phyloP scores from a whole-genome alignment of 2,888 invertebrate genomes.

The Andrena bicolor region DNA sequence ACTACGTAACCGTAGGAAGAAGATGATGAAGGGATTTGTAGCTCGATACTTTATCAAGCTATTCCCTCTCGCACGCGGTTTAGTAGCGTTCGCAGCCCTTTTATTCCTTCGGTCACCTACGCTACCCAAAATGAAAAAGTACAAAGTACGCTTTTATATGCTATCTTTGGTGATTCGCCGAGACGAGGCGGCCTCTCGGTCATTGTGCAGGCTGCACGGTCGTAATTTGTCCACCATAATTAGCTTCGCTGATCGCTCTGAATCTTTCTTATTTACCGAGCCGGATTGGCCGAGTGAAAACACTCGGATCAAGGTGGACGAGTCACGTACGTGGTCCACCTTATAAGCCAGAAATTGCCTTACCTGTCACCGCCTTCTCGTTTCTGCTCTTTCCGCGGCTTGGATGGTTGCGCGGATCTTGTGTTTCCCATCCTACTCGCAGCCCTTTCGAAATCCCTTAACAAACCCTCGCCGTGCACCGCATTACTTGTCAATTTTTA shows the following conservation, averaged over 20 bases:
- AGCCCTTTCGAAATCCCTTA: not conserved
- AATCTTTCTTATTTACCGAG: not conserved
- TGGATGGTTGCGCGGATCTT: constrained; percentile 44
- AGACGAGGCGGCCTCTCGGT: not conserved
- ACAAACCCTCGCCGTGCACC: not conserved
- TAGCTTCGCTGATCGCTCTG: not conserved
- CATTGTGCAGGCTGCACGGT: not conserved
- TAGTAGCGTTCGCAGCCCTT: not conserved
- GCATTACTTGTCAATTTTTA: constrained; percentile 64
- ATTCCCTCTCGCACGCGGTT: not conserved
- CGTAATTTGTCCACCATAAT: not conserved
- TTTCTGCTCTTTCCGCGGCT: constrained; percentile 45
- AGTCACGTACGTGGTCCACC: not conserved
- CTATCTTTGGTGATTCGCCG: constrained; percentile 7
- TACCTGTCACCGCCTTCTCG: constrained; percentile 52
- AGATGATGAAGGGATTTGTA: constrained; percentile 82
- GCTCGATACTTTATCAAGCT: constrained; percentile 51
- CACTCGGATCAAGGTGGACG: not conserved
- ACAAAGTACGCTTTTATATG: constrained; percentile 65
- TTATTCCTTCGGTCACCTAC: constrained; percentile 58
- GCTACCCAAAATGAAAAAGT: constrained; percentile 72
- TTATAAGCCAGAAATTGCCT: constrained; percentile 42
- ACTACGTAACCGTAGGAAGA: constrained; percentile 77
- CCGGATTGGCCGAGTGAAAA: not conserved
- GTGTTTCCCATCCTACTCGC: constrained; percentile 62